Percentiles rank a stretch among this genome's conserved stretches.
These are phyloP conservation scores for Leptopilina clavipes DNA, from an alignment of 1,140 invertebrate species.

Conservation along the genomic window DNA sequence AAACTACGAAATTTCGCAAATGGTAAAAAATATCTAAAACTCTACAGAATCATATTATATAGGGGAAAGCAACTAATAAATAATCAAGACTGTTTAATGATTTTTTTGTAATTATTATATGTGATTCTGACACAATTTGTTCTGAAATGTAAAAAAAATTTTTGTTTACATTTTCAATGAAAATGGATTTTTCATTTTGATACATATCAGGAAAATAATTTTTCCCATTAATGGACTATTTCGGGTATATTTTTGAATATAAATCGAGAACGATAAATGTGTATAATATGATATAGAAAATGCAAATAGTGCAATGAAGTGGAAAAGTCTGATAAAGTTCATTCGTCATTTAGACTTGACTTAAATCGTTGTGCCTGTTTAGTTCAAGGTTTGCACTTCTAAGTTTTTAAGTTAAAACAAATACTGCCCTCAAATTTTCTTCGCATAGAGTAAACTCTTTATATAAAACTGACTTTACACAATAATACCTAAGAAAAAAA, in stretches of 20 bases:
- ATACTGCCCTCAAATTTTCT: slow-evolving; percentile 16
- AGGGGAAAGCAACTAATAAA: too few species aligned
- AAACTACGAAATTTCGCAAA: too few species aligned
- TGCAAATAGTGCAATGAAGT: slow-evolving; percentile 1
- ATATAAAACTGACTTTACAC: neutral
- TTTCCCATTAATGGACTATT: neutral
- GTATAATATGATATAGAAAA: slow-evolving; percentile 10
- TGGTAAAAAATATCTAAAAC: too few species aligned
- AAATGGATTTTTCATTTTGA: too few species aligned
- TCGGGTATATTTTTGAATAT: neutral
- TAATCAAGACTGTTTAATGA: too few species aligned
- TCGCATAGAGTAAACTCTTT: slow-evolving; percentile 7
- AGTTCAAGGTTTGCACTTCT: slow-evolving; percentile 34
- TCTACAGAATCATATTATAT: too few species aligned
- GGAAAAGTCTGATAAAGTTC: slow-evolving; percentile 26
- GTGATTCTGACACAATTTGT: too few species aligned
- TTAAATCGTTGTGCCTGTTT: slow-evolving; percentile 31
- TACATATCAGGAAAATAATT: too few species aligned
- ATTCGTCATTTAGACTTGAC: slow-evolving; percentile 25
- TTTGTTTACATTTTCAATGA: too few species aligned
- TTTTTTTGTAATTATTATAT: too few species aligned
- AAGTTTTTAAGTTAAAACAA: slow-evolving; percentile 27
- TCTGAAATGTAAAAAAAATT: too few species aligned
- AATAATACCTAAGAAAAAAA: neutral
- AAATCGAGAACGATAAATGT: too few species aligned